phyloP scores from a whole-genome alignment of 2,888 invertebrate species.

The Sinopyrophorus schimmeli region DNA sequence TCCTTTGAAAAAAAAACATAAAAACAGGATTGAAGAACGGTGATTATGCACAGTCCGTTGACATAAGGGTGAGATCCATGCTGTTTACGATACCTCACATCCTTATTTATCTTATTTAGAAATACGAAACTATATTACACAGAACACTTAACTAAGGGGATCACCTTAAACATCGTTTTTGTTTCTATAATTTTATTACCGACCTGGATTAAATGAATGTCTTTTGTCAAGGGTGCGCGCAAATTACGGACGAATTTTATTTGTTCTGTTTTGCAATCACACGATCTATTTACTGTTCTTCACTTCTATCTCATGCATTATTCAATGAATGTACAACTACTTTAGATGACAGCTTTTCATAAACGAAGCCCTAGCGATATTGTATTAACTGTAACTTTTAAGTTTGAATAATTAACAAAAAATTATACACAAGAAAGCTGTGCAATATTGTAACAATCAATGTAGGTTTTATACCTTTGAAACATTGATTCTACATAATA shows the following conservation, averaged over 20 bases:
- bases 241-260: neutral
- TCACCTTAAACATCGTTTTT: no score
- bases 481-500: no score
- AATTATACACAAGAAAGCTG: no score
- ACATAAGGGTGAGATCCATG: constrained; percentile 19
- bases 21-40: constrained; percentile 18
- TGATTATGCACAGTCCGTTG: constrained; percentile 26
- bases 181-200: no score
- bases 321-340: neutral
- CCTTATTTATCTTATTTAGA: constrained; percentile 1
- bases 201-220: neutral
- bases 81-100: constrained; percentile 22
- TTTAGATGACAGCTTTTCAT: no score
- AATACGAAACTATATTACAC: neutral
- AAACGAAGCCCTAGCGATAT: no score
- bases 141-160: no score
- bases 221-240: neutral
- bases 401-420: no score
- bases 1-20: constrained; percentile 16
- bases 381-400: no score
- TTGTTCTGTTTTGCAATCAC: constrained; percentile 2
- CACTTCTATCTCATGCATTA: constrained; percentile 6
- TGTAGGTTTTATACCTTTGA: no score
- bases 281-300: constrained; percentile 1
- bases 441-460: no score